Evolutionary conservation across 2,888 invertebrate species (phyloP).

Genomic region (Leptinotarsa haldemani): DNA sequence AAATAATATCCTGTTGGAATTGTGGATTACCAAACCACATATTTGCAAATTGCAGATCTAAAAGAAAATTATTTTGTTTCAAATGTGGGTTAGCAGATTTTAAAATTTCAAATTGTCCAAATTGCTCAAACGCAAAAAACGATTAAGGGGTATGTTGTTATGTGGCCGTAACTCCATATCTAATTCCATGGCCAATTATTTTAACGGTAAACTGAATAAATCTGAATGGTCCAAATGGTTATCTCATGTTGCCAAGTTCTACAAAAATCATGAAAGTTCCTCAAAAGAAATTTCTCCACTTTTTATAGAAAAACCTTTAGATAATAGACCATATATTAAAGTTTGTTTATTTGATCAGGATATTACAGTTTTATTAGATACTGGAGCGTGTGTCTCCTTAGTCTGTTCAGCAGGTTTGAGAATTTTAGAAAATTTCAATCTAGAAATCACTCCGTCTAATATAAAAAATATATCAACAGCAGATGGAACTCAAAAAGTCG

Average conservation of each 20-base stretch:
- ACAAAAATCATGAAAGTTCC: neutral
- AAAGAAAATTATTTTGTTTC: neutral
- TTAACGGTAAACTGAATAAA: neutral
- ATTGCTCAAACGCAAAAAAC: neutral
- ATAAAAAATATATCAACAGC: constrained; percentile 30
- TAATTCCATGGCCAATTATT: neutral
- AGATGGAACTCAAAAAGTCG: constrained; percentile 29
- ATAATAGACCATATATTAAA: constrained; percentile 38
- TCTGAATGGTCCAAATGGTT: neutral
- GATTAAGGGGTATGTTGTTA: neutral
- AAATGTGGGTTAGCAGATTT: neutral
- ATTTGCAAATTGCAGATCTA: neutral
- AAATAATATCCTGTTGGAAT: neutral
- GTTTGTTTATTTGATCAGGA: constrained; percentile 30
- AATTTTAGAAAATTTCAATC: constrained; percentile 23
- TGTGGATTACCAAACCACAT: neutral
- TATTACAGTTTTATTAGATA: constrained; percentile 33
- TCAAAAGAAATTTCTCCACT: constrained; percentile 23
- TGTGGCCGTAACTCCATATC: neutral
- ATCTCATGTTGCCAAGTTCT: neutral
- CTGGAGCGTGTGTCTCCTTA: constrained; percentile 30
- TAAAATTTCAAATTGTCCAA: neutral
- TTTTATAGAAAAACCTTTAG: constrained; percentile 26
- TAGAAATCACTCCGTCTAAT: neutral
- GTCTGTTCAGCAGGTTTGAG: constrained; percentile 29